Evolutionary conservation across 2,113 vertebrate genomes (phyloP).

Genomic region (Chaetorhynchus papuensis): DNA sequence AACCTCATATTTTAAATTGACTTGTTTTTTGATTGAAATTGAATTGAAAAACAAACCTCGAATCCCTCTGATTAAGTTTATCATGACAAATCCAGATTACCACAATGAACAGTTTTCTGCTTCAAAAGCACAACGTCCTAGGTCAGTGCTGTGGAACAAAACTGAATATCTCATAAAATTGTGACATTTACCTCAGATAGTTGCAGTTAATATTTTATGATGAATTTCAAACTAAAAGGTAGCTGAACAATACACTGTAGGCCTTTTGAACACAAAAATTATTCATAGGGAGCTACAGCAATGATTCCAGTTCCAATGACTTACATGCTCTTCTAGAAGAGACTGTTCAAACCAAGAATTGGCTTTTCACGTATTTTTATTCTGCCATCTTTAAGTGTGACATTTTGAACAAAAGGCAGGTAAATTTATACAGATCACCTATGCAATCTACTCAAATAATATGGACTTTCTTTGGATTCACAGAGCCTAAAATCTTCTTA

Average conservation of each 20-base stretch:
- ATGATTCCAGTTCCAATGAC: not conserved
- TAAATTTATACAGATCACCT: not conserved
- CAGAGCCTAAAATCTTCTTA: not conserved
- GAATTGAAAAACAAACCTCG: not conserved
- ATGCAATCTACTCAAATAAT: not conserved
- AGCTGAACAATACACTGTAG: not conserved
- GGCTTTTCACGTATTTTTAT: not conserved
- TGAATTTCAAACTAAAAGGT: not conserved
- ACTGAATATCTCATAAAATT: not conserved
- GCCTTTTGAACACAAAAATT: not conserved
- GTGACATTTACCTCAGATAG: slow-evolving; percentile 5
- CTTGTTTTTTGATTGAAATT: not conserved
- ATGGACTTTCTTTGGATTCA: not conserved
- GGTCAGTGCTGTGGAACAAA: not conserved
- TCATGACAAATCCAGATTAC: not conserved
- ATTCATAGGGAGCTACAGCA: not conserved
- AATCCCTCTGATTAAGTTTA: not conserved
- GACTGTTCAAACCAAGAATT: not conserved
- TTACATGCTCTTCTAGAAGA: not conserved
- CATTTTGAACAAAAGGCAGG: not conserved
- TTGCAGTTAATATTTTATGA: slow-evolving; percentile 15
- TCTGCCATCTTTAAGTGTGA: not conserved
- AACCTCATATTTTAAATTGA: not conserved
- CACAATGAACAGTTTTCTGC: not conserved
- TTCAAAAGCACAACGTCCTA: not conserved